These are phyloP conservation scores for Uropsilus gracilis DNA, from an alignment of 2,113 vertebrate species.

Conservation along the genomic window DNA sequence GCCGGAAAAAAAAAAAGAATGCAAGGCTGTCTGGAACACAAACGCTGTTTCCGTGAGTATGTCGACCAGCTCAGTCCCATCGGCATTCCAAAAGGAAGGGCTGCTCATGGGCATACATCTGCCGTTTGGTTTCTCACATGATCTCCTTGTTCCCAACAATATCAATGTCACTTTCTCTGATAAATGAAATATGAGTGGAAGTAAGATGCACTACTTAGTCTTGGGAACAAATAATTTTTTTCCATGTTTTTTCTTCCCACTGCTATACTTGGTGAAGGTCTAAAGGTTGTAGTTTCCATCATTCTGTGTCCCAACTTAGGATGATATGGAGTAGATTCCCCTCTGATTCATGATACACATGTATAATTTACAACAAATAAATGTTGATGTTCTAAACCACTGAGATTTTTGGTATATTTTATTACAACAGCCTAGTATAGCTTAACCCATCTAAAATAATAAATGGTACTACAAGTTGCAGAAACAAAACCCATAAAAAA, in stretches of 20 bases:
- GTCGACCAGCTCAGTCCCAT: no score
- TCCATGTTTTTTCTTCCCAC: background rate
- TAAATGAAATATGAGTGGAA: background rate
- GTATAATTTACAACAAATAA: background rate
- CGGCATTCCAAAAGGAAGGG: no score
- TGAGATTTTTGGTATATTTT: background rate
- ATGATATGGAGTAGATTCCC: background rate
- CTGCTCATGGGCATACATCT: no score
- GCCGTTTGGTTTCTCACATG: no score
- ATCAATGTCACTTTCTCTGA: background rate
- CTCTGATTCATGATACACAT: background rate
- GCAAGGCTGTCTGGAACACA: no score
- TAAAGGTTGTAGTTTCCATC: background rate
- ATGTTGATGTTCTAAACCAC: background rate
- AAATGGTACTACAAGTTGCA: background rate
- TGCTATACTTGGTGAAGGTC: background rate
- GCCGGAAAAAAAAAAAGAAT: no score
- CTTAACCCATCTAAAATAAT: background rate
- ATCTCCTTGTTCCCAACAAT: no score
- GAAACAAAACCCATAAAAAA: background rate
- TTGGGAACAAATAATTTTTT: background rate
- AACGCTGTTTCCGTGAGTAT: no score
- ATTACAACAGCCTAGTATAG: background rate
- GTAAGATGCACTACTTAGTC: background rate
- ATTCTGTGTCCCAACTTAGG: background rate